Base-by-base conservation (phyloP, 2,113 vertebrate genomes). In the Madoqua kirkii region DNA sequence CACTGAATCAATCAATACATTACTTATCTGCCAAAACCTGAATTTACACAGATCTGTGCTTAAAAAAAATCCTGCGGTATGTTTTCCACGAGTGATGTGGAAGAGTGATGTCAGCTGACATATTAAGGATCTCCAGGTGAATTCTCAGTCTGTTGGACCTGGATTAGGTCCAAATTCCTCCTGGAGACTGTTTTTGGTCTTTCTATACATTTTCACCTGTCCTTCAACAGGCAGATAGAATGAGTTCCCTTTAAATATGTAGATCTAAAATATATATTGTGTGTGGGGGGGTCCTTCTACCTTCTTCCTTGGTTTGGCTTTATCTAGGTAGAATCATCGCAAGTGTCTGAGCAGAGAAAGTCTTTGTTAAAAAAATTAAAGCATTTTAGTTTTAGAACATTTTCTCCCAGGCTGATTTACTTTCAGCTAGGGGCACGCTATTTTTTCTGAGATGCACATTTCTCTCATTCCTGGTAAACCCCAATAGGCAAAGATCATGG, bases 231-330 rank as follows among this genome's bases (percentile, higher is more conserved):
- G 79, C 31, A 96, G 74, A 97, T 2, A 95, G 29, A 48, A 40
- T 59, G 52, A 87, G 8, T 52, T 93, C 14, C 88, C 93, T 92
- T 86, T 21, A 94, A 91, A 83, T 40, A 82, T 11, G 17, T 3
- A 95, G 5, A 90, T 93, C 31, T 57, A 78, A 93, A 93, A 89
- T 82, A 12, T 74, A 94, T 55, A n/a, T 52, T 55, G 79, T 33
- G 31, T 81, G 33, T 50, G 52, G 52, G 50, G 19, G 11, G n/a
- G 7, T 91, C 36, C n/a, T 96, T 95, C 90, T 9, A 79, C 40
- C 23, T 78, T 90, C 54, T 95, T 93, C 85, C 87, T 33, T 90
- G 93, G 84, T 71, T 96, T 89, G 82, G 84, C 59, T 97, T 88
- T 95, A 55, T 62, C 48, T 45, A 91, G 15, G 48, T 67, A 64